These are phyloP conservation scores for Melolontha melolontha DNA, from an alignment of 2,888 invertebrate genomes.

Conservation along the genomic window DNA sequence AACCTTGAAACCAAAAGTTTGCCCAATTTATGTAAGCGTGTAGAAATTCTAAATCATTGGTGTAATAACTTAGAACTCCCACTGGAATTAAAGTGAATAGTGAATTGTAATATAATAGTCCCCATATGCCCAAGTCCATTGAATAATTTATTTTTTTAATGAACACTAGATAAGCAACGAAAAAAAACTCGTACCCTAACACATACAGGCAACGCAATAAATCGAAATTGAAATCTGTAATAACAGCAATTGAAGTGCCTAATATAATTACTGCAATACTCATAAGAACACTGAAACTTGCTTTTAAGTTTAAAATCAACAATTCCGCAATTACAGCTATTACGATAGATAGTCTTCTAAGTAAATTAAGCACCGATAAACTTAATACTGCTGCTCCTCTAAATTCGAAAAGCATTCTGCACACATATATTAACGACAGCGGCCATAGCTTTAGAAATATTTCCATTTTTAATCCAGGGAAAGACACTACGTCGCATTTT, in stretches of 20 bases:
- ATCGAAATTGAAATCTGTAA: constrained; percentile 94
- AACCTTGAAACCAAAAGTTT: constrained; percentile 79
- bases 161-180: constrained; percentile 96
- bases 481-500: constrained; percentile 78
- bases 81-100: constrained; percentile 88
- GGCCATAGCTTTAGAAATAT: constrained; percentile 91
- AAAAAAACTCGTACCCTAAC: constrained; percentile 91
- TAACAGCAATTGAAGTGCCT: constrained; percentile 93
- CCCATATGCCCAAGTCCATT: constrained; percentile 92
- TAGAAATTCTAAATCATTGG: constrained; percentile 80
- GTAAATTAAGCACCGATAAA: constrained; percentile 97
- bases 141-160: constrained; percentile 97
- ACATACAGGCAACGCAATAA: constrained; percentile 90
- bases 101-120: constrained; percentile 92
- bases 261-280: constrained; percentile 96
- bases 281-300: constrained; percentile 84
- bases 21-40: constrained; percentile 79
- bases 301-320: constrained; percentile 81
- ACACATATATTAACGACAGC: constrained; percentile 91
- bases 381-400: constrained; percentile 96
- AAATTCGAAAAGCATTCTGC: constrained; percentile 95
- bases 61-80: constrained; percentile 75
- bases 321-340: constrained; percentile 98
- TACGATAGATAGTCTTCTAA: constrained; percentile 95
- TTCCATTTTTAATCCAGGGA: constrained; percentile 78